Evolutionary conservation across 2,113 vertebrate species (phyloP).

Genomic region (Passer domesticus): DNA sequence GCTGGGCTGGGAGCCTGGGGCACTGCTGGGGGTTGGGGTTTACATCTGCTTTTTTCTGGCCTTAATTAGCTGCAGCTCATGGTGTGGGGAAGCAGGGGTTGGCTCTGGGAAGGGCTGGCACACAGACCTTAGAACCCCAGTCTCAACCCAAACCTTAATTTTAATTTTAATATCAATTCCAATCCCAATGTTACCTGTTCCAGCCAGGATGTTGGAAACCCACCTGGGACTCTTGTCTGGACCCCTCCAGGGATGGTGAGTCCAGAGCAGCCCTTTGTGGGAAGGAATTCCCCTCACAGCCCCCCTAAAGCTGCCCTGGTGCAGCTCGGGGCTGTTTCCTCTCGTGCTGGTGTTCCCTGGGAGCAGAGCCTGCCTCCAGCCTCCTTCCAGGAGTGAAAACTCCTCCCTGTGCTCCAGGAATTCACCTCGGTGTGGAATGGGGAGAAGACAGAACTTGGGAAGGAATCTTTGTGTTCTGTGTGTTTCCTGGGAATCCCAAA

Average conservation of each 20-base stretch:
- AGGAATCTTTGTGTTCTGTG: neutral
- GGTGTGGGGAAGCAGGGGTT: accelerated
- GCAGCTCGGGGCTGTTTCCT: neutral
- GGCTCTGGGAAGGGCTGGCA: neutral
- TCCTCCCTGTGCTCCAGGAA: neutral
- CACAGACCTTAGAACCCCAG: no score
- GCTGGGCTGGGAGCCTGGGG: neutral
- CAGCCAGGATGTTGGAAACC: neutral
- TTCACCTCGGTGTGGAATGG: neutral
- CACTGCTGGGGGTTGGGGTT: neutral
- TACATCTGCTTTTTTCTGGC: neutral
- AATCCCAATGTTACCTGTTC: no score
- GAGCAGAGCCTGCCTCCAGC: neutral
- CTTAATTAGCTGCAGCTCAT: neutral
- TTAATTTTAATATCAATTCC: no score
- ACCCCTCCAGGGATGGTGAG: neutral
- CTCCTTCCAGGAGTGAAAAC: neutral
- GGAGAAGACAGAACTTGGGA: no score
- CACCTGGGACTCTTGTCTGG: neutral
- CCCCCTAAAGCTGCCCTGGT: neutral
- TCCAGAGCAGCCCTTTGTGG: neutral
- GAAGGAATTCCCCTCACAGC: neutral
- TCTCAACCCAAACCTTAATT: no score
- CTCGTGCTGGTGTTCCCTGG: neutral
- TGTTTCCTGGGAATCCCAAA: accelerated